Evolutionary conservation across 1,140 invertebrate species (phyloP).

Genomic region (Drosophila sproati): DNA sequence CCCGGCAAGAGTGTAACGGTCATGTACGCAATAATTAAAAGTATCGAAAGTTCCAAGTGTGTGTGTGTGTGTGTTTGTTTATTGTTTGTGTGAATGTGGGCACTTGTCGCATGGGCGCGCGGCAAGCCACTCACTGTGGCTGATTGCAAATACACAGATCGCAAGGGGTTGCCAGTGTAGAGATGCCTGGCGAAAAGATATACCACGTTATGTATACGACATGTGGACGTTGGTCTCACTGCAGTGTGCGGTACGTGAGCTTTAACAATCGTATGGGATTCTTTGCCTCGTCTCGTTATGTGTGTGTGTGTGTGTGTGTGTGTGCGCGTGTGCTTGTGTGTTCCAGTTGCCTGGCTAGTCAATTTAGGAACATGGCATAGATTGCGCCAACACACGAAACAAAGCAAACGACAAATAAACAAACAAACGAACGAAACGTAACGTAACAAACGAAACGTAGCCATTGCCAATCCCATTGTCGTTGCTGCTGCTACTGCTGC

Average conservation of each 20-base stretch:
- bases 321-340: constrained; percentile 19
- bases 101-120: constrained; percentile 74
- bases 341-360: constrained; percentile 65
- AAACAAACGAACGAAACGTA: constrained; percentile 52
- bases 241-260: constrained; percentile 73
- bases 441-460: constrained; percentile 65
- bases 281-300: constrained; percentile 17
- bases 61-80: constrained; percentile 22
- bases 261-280: constrained; percentile 76
- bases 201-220: constrained; percentile 77
- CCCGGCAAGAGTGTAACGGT: constrained; percentile 77
- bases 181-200: constrained; percentile 58
- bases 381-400: constrained; percentile 76
- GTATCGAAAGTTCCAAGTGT: constrained; percentile 73
- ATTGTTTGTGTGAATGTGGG: constrained; percentile 45
- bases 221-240: constrained; percentile 53
- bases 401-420: constrained; percentile 83
- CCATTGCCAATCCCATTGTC: constrained; percentile 31
- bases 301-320: constrained; percentile 7
- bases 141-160: constrained; percentile 73
- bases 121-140: constrained; percentile 65
- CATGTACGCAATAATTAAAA: constrained; percentile 83
- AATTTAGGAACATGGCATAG: constrained; percentile 79
- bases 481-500: constrained; percentile 19
- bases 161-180: not conserved